Conservation (phyloP, 2,113 vertebrate species). For the Oreochromis tanganicae region DNA sequence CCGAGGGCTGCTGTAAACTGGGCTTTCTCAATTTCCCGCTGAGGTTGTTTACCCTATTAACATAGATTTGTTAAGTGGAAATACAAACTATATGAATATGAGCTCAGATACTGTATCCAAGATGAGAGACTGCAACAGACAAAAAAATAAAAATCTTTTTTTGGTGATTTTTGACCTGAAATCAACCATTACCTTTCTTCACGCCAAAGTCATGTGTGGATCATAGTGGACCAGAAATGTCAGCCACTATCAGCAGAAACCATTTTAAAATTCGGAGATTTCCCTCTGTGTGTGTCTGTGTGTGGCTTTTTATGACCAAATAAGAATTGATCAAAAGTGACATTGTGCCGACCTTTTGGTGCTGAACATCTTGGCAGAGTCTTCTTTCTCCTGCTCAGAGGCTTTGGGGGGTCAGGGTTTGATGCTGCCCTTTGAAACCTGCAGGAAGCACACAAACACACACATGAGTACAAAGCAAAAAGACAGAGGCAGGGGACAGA, state of each 20-base stretch:
- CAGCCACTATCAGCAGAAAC: slow-evolving; percentile 18
- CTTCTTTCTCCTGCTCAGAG: slow-evolving; percentile 64
- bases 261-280: slow-evolving; percentile 24
- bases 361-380: slow-evolving; percentile 81
- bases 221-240: slow-evolving; percentile 19
- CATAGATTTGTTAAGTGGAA: neutral
- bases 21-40: neutral
- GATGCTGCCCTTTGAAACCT: slow-evolving; percentile 62
- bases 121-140: neutral
- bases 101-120: neutral
- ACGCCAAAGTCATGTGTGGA: neutral
- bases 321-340: slow-evolving; percentile 53
- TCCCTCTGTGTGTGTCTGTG: neutral
- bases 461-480: neutral
- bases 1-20: neutral
- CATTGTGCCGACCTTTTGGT: slow-evolving; percentile 83
- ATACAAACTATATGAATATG: neutral
- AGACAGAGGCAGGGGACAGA: slow-evolving; percentile 16
- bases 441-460: neutral
- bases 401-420: slow-evolving; percentile 41
- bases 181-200: neutral
- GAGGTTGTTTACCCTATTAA: neutral
- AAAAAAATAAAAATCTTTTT: neutral
- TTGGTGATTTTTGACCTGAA: neutral
- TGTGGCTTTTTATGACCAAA: neutral